phyloP scores from a whole-genome alignment of 1,140 invertebrate genomes.

The Doryteuthis pealeii region DNA sequence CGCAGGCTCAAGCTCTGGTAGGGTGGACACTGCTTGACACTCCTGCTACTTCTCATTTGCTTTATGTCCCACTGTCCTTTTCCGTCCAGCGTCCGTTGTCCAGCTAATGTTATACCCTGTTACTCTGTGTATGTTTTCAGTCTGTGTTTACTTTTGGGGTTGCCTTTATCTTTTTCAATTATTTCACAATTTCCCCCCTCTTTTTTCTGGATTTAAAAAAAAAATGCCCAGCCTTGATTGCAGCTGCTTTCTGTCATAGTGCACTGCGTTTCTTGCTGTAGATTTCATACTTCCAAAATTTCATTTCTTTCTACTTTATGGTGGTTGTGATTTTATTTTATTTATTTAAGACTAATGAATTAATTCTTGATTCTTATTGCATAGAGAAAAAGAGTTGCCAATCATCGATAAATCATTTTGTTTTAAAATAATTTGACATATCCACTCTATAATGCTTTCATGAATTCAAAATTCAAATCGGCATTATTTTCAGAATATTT shows the following conservation, averaged over 20 bases:
- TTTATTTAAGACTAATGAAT: no score
- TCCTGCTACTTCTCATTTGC: neutral
- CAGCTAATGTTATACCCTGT: slow-evolving; percentile 19
- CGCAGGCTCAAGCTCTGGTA: slow-evolving; percentile 67
- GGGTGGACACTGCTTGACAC: slow-evolving; percentile 55
- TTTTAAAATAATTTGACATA: no score
- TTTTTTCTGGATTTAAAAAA: no score
- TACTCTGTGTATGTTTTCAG: slow-evolving; percentile 7
- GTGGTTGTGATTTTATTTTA: no score
- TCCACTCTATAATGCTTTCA: no score
- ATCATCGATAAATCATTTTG: no score
- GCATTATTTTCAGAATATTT: no score
- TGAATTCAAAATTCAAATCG: no score
- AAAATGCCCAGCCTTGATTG: neutral
- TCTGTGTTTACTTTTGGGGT: slow-evolving; percentile 4
- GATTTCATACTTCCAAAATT: neutral
- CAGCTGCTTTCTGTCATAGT: neutral
- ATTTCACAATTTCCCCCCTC: no score
- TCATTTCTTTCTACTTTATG: neutral
- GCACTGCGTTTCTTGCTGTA: neutral
- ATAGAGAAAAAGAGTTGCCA: no score
- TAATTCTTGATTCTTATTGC: no score
- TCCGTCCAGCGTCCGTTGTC: slow-evolving; percentile 20
- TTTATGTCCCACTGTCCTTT: slow-evolving; percentile 1
- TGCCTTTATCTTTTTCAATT: slow-evolving; percentile 10